Evolutionary conservation across 2,113 vertebrate genomes (phyloP).

Genomic region (Etia nguti): DNA sequence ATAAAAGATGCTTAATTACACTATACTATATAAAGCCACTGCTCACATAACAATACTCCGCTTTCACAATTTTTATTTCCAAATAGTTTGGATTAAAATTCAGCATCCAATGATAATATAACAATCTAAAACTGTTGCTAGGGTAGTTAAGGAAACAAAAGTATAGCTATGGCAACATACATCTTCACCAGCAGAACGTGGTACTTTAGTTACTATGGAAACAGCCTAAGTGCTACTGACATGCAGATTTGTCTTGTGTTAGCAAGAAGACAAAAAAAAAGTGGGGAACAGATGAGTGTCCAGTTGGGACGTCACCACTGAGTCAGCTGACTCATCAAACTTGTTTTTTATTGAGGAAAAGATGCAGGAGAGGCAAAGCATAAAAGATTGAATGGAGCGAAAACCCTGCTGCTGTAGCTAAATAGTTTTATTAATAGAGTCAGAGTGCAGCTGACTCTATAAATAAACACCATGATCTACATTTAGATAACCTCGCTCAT

Average conservation of each 20-base stretch:
- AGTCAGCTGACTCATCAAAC: background rate
- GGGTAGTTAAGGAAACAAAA: background rate
- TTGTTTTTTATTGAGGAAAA: background rate
- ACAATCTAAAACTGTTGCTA: background rate
- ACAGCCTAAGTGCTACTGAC: slow-evolving; percentile 12
- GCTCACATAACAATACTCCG: background rate
- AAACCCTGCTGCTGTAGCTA: background rate
- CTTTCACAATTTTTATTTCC: background rate
- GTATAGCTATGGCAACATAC: slow-evolving; percentile 12
- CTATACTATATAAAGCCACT: background rate
- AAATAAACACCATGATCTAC: background rate
- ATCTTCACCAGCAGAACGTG: background rate
- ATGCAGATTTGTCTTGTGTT: background rate
- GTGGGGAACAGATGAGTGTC: slow-evolving; percentile 12
- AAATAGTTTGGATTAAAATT: background rate
- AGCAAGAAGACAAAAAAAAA: background rate
- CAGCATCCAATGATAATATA: background rate
- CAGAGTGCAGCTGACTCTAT: background rate
- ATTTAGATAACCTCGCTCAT: background rate
- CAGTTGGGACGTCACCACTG: background rate
- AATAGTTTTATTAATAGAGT: slow-evolving; percentile 21
- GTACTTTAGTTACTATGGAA: slow-evolving; percentile 35
- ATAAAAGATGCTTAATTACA: background rate
- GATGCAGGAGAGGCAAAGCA: background rate
- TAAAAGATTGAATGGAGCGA: slow-evolving; percentile 1